These are phyloP conservation scores for Calliphora vicina DNA, from an alignment of 1,140 invertebrate species.

Conservation along the genomic window DNA sequence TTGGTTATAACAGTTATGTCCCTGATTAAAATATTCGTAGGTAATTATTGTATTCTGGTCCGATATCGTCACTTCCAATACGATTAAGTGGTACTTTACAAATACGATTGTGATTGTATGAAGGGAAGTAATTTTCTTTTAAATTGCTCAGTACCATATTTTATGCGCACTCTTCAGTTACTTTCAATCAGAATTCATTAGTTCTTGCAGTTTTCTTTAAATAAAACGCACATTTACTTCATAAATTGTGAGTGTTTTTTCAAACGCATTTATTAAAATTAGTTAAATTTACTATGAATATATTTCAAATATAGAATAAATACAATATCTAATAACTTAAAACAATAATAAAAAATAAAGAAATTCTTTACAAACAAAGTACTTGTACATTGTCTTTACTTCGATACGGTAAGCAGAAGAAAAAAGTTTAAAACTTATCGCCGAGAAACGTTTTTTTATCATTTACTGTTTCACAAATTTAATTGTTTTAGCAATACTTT, in stretches of 20 bases:
- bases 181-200: too few species aligned
- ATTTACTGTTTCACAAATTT: background rate
- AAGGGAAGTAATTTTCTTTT: too few species aligned
- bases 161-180: too few species aligned
- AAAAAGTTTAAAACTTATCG: background rate
- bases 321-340: slow-evolving; percentile 25
- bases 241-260: background rate
- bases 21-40: too few species aligned
- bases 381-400: background rate
- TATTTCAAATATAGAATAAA: slow-evolving; percentile 22
- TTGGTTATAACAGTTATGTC: too few species aligned
- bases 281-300: slow-evolving; percentile 18
- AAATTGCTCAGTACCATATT: too few species aligned
- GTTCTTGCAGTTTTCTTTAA: background rate
- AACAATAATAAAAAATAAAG: slow-evolving; percentile 11
- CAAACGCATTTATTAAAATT: slow-evolving; percentile 26
- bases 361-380: slow-evolving; percentile 3
- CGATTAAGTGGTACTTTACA: too few species aligned
- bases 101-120: too few species aligned
- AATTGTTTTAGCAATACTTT: background rate
- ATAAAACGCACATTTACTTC: too few species aligned
- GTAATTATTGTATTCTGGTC: too few species aligned
- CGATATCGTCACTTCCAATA: too few species aligned
- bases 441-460: background rate
- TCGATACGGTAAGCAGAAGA: background rate